Percentiles rank a stretch among this genome's conserved stretches.
phyloP scores from a whole-genome alignment of 2,113 vertebrate species.

The Gymnobelideus leadbeateri region DNA sequence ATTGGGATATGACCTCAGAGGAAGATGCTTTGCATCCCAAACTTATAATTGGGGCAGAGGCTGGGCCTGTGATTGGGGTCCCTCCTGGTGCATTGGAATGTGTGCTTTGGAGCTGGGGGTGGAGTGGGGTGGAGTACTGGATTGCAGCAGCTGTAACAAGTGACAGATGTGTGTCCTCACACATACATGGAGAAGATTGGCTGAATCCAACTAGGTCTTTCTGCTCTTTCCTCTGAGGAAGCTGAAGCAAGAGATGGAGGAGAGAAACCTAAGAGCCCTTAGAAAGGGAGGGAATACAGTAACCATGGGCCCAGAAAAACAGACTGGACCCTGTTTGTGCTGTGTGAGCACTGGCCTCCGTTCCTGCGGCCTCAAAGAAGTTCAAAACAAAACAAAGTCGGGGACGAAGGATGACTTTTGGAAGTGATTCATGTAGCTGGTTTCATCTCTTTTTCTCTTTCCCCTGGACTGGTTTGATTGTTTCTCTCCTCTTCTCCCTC shows the following conservation, averaged over 20 bases:
- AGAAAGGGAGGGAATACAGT: neutral
- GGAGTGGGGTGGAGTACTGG: neutral
- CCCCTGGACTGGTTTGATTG: conserved; percentile 11
- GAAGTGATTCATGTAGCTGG: conserved; percentile 13
- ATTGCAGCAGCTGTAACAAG: neutral
- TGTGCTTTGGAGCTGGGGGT: neutral
- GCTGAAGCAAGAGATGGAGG: neutral
- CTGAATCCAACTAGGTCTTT: too few relatives aligned
- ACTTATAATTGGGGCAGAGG: neutral
- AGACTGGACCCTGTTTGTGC: neutral
- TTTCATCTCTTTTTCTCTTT: conserved; percentile 25
- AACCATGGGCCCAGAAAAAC: neutral
- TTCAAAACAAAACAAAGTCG: neutral
- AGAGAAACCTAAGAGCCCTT: neutral
- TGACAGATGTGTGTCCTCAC: conserved; percentile 27
- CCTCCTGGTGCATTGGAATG: neutral
- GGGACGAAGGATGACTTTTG: conserved; percentile 33
- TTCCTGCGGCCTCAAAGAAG: conserved; percentile 2
- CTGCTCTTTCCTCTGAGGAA: neutral
- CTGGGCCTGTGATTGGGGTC: neutral
- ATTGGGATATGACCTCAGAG: neutral
- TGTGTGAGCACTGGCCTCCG: neutral
- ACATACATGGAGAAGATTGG: neutral
- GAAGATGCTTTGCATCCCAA: neutral
- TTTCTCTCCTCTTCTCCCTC: conserved; percentile 57